phyloP scores from a whole-genome alignment of 1,140 invertebrate genomes.

The Zaprionus gabonicus region DNA sequence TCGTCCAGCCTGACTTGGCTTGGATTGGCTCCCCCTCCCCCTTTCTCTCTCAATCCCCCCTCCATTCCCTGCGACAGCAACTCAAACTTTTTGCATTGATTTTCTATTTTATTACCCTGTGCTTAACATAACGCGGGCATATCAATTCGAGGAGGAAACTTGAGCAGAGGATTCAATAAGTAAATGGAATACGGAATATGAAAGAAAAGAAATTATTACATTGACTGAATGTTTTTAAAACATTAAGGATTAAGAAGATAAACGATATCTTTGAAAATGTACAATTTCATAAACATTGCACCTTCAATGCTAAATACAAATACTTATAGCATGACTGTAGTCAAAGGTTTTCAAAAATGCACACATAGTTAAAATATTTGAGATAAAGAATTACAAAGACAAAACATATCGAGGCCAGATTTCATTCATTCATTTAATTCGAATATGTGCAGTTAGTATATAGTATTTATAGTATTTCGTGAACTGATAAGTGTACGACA shows the following conservation, averaged over 20 bases:
- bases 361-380: background rate
- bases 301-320: too few species aligned
- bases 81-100: conserved; percentile 43
- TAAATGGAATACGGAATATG: background rate
- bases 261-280: background rate
- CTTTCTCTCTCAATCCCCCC: background rate
- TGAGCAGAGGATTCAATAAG: background rate
- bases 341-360: too few species aligned
- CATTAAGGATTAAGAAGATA: background rate
- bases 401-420: too few species aligned
- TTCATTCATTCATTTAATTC: too few species aligned
- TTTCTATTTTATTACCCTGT: conserved; percentile 37
- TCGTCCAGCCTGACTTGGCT: conserved; percentile 28
- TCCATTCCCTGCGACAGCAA: background rate
- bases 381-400: background rate
- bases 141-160: background rate
- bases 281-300: too few species aligned
- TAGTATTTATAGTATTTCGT: conserved; percentile 1
- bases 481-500: background rate
- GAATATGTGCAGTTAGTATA: too few species aligned
- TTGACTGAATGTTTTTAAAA: too few species aligned
- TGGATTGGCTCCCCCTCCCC: conserved; percentile 4
- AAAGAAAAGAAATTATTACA: too few species aligned
- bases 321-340: too few species aligned
- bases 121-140: background rate